Conservation (phyloP, 2,797 vertebrate species). For the Remorina albescens region DNA sequence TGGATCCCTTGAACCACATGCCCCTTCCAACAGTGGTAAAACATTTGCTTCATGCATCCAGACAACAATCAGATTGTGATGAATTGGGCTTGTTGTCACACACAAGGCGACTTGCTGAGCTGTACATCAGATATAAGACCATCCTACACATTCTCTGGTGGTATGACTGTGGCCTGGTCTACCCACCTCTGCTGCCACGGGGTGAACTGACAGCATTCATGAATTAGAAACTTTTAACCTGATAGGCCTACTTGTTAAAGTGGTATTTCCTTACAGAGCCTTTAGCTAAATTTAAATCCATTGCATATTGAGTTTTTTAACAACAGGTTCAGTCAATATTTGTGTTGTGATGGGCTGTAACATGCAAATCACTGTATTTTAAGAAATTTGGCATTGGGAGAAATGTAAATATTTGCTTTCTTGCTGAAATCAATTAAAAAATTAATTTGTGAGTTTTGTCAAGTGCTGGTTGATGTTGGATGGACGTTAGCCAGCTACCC, state of each 20-base stretch:
- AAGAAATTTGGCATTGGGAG: background rate
- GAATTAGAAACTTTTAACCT: slow-evolving; percentile 18
- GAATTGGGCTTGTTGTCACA: slow-evolving; percentile 12
- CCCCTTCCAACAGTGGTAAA: slow-evolving; percentile 5
- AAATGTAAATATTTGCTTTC: background rate
- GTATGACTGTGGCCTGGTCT: slow-evolving; percentile 7
- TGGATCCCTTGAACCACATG: background rate
- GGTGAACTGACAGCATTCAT: slow-evolving; percentile 28
- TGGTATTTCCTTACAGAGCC: background rate
- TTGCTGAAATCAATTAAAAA: background rate
- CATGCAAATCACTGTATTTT: too few relatives aligned
- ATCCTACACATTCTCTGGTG: slow-evolving; percentile 33
- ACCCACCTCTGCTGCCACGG: slow-evolving; percentile 55
- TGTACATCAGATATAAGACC: too few relatives aligned
- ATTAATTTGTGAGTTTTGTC: too few relatives aligned
- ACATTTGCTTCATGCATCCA: slow-evolving; percentile 3
- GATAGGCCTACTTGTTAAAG: background rate
- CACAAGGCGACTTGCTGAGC: background rate
- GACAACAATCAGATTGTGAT: slow-evolving; percentile 44
- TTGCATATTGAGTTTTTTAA: background rate
- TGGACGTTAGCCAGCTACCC: too few relatives aligned
- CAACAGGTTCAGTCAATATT: background rate
- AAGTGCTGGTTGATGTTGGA: too few relatives aligned
- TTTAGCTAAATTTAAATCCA: background rate
- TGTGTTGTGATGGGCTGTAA: too few relatives aligned